phyloP scores from a whole-genome alignment of 1,140 invertebrate genomes.

The Acromyrmex echinatior region DNA sequence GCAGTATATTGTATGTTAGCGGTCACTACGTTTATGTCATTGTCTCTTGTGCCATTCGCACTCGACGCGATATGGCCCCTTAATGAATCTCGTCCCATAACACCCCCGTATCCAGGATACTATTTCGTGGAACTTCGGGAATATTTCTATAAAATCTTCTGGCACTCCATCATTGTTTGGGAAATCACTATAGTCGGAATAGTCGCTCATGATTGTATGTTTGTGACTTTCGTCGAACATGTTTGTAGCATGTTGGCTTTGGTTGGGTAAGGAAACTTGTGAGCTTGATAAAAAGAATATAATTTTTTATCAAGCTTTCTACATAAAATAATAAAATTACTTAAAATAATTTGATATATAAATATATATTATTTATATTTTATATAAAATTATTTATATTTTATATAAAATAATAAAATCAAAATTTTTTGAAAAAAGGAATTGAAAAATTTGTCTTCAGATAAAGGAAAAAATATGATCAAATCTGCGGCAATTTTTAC shows the following conservation, averaged over 20 bases:
- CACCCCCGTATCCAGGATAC: slow-evolving; percentile 14
- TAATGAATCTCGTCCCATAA: slow-evolving; percentile 39
- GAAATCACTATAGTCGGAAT: slow-evolving; percentile 3
- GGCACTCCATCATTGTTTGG: background rate
- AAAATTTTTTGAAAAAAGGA: background rate
- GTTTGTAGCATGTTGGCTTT: slow-evolving; percentile 57
- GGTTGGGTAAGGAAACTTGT: slow-evolving; percentile 34
- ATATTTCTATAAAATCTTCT: slow-evolving; percentile 49
- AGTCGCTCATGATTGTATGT: slow-evolving; percentile 40
- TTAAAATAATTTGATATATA: too few species aligned
- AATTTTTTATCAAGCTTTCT: background rate
- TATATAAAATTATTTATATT: background rate
- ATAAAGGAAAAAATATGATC: background rate
- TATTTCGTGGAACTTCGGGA: slow-evolving; percentile 49
- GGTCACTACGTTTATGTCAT: background rate
- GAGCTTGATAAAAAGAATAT: background rate
- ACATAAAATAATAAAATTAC: too few species aligned
- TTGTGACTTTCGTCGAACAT: slow-evolving; percentile 48
- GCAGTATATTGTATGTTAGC: slow-evolving; percentile 4
- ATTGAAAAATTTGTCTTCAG: background rate
- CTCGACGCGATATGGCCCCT: slow-evolving; percentile 38
- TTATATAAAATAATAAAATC: background rate
- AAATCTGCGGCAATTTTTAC: background rate
- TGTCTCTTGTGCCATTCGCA: slow-evolving; percentile 11
- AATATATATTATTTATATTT: too few species aligned